Evolutionary conservation across 2,888 invertebrate species (phyloP), one percentile per base, ranked within the genome.

Genomic region (Antitype chi): DNA sequence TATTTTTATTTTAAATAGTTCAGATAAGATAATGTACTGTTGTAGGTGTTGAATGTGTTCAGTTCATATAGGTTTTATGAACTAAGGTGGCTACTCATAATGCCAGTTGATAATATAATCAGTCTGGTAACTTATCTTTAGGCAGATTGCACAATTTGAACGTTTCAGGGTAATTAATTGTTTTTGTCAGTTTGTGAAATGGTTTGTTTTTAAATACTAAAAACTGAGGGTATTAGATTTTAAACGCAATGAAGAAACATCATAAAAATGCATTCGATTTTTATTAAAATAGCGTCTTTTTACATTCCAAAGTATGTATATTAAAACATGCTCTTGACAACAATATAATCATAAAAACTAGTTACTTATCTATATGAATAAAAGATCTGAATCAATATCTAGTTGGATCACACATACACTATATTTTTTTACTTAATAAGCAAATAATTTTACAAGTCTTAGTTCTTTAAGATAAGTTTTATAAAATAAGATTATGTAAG

Each of bases 241-340:
- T 13, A 63, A 60, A 70, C 38, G 11, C 17, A 49, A 62, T 47
- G 38, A 60, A 78, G n/a, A 82, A 70, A 73, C 28, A 59, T 47
- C 17, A 72, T 13, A 25, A 76, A 77, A 63, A 55, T 38, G 28
- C 17, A 74, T 57, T 68, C 32, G 49, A 53, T 71, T 74, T 81
- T 82, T 75, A 79, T 71, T 83, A 71, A 67, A 82, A 82, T 74
- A 74, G n/a, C 8, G 13, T 70, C 32, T 68, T 70, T 59, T 82
- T 68, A 78, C 75, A 75, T 82, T 83, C 76, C 80, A 79, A 70
- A 62, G 63, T 60, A 70, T 53, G 7, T 82, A 47, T 68, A 47
- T 55, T 68, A 80, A 32, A 52, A 68, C 32, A 80, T 53, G 20
- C 11, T 64, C 17, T 66, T 53, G 67, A 52, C n/a, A 47, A 66